phyloP scores from a whole-genome alignment of 2,888 invertebrate genomes.

The Acronicta aceris region DNA sequence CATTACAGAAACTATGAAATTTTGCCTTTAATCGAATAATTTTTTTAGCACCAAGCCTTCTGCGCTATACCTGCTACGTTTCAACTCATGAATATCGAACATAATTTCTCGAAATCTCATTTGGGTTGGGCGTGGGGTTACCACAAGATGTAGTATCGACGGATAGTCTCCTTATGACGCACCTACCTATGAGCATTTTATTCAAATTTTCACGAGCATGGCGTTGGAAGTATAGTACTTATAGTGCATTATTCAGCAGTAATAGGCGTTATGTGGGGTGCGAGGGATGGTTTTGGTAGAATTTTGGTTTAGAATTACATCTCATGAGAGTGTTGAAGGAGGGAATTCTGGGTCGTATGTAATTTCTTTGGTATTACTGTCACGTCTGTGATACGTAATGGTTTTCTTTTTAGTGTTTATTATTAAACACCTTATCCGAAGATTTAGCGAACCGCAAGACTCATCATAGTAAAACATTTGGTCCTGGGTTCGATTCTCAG shows the following conservation, averaged over 20 bases:
- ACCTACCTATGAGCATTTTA: constrained; percentile 11
- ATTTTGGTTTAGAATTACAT: no score
- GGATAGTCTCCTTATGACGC: constrained; percentile 15
- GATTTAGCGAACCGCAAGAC: no score
- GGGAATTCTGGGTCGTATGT: no score
- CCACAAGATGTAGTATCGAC: constrained; percentile 9
- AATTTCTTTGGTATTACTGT: no score
- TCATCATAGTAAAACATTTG: no score
- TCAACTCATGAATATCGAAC: constrained; percentile 4
- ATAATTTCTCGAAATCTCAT: constrained; percentile 29
- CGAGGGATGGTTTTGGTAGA: not conserved
- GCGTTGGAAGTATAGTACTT: not conserved
- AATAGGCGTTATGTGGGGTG: not conserved
- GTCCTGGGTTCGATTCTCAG: no score
- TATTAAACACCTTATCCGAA: no score
- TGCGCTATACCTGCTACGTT: not conserved
- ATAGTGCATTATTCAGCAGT: constrained; percentile 1
- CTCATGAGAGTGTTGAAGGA: no score
- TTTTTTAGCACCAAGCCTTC: not conserved
- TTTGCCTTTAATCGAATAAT: no score
- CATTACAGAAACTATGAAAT: no score
- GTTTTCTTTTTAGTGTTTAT: no score
- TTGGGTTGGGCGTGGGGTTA: constrained; percentile 14
- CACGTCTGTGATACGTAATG: no score
- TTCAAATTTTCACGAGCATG: constrained; percentile 21